Base-by-base conservation (phyloP, 1,140 invertebrate species). In the Sminthurides bifidus region DNA sequence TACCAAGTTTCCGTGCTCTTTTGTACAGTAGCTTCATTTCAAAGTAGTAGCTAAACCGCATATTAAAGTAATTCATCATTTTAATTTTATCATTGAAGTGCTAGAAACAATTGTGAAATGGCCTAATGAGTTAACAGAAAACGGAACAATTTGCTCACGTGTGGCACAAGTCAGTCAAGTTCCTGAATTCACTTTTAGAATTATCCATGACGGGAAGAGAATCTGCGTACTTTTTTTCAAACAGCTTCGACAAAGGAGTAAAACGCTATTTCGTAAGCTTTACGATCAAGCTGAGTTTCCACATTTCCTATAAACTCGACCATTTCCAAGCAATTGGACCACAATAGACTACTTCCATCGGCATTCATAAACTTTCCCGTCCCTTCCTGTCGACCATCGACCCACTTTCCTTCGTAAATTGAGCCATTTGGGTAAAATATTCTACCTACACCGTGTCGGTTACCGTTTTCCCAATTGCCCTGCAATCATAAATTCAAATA, bases 361-460 rank as follows among this genome's bases (percentile, higher is more conserved):
- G 61, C 46, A 48, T 57, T 58, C 4, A 60, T 45, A 33, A 58
- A 60, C 8, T 52, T 33, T 17, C 61, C 61, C 29, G 52, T 56
- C 6, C 44, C 61, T n/a, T 52, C 38, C 40, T 54, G 41, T 17
- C 57, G 41, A 14, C 61, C 61, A 37, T 54, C 37, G 24, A 48
- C 52, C 61, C 61, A 63, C 21, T 27, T 12, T 17, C 61, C 61
- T 33, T 60, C 56, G 43, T 63, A 63, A 26, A 58, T 24, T 6
- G 50, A 49, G 3, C 61, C 61, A 29, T 51, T 57, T 12, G 61
- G 54, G 19, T 58, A 63, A 29, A 63, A 26, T 54, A 63, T 60
- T 52, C 45, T 52, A 0, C 61, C 61, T n/a, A 58, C 53, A 31
- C 61, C 61, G 23, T 63, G 48, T 26, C 58, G 37, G 26, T n/a